These are phyloP conservation scores for Agrypnus murinus DNA, from an alignment of 2,888 invertebrate genomes.

Conservation along the genomic window DNA sequence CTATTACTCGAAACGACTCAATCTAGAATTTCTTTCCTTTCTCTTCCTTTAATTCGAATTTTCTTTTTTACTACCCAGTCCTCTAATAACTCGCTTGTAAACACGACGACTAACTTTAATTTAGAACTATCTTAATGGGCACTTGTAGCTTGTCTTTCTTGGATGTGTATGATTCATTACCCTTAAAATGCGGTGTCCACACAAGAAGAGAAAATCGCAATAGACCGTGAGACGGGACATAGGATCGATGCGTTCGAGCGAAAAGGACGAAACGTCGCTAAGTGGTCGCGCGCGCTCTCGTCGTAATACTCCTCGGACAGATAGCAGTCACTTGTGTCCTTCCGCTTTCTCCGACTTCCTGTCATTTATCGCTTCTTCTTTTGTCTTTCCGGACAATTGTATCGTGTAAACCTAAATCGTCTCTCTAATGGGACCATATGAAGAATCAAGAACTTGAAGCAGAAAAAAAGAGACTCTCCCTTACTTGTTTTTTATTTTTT, in stretches of 20 bases:
- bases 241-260: background rate
- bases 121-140: constrained; percentile 25
- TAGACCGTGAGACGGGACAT: constrained; percentile 15
- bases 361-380: constrained; percentile 64
- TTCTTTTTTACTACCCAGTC: too few species aligned
- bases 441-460: constrained; percentile 36
- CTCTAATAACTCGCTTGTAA: too few species aligned
- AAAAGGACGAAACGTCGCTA: constrained; percentile 47
- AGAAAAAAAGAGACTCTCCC: constrained; percentile 19
- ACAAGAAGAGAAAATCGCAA: constrained; percentile 12
- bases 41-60: too few species aligned
- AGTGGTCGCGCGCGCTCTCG: constrained; percentile 54
- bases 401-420: constrained; percentile 55
- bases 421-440: constrained; percentile 43
- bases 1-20: too few species aligned
- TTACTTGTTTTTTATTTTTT: background rate
- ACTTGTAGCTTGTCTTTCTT: constrained; percentile 39
- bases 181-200: constrained; percentile 35
- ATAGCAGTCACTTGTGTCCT: constrained; percentile 61
- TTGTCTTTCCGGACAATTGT: constrained; percentile 61
- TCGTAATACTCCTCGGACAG: constrained; percentile 61
- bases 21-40: too few species aligned
- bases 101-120: too few species aligned
- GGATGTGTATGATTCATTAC: constrained; percentile 40
- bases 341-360: constrained; percentile 60